Conservation (phyloP, 2,888 invertebrate species). For the Drosophila greeni region DNA sequence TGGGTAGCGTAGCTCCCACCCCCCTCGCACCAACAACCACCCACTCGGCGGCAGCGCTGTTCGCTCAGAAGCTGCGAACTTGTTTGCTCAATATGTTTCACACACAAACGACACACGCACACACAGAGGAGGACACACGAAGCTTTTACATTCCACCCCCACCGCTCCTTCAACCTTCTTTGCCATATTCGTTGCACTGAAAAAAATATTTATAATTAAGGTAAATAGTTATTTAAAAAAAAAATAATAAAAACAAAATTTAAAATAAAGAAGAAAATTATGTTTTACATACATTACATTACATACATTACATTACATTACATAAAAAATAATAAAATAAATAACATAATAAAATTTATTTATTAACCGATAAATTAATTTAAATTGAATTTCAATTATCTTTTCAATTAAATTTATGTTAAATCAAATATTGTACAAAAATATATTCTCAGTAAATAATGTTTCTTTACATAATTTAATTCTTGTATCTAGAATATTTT, state of each 20-base stretch:
- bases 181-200: slow-evolving; percentile 11
- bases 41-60: slow-evolving; percentile 39
- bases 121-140: slow-evolving; percentile 58
- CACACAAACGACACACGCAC: slow-evolving; percentile 51
- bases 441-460: background rate
- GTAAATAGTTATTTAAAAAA: background rate
- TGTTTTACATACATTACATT: no score
- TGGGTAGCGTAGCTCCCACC: background rate
- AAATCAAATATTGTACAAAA: background rate
- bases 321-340: no score
- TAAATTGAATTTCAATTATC: no score
- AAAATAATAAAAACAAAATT: no score
- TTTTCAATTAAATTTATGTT: no score
- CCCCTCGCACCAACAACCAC: slow-evolving; percentile 15
- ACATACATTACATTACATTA: no score
- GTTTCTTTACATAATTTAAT: background rate
- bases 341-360: no score
- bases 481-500: background rate
- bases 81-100: slow-evolving; percentile 76
- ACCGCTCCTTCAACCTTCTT: slow-evolving; percentile 4
- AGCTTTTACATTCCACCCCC: slow-evolving; percentile 49
- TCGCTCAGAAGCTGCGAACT: slow-evolving; percentile 75
- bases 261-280: no score
- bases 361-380: no score
- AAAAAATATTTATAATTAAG: background rate